phyloP scores from a whole-genome alignment of 2,888 invertebrate genomes.

The Helobdella robusta region DNA sequence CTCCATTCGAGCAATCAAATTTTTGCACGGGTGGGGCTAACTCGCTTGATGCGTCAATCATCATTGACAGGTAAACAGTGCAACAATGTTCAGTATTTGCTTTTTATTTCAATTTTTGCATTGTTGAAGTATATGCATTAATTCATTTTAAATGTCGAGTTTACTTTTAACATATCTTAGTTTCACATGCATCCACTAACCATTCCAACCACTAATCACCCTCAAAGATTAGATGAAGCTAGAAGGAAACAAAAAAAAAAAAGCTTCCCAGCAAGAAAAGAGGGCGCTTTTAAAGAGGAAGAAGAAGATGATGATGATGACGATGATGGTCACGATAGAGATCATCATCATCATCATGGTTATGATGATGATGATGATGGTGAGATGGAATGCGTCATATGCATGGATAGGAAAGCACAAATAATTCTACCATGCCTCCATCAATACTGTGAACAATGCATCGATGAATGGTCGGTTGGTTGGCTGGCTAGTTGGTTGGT shows the following conservation, averaged over 20 bases:
- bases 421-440: slow-evolving; percentile 63
- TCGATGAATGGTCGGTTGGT: slow-evolving; percentile 61
- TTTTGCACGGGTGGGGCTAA: neutral
- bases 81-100: neutral
- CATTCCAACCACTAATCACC: no score
- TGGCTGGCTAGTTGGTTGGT: no score
- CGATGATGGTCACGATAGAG: no score
- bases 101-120: neutral
- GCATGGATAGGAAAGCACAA: slow-evolving; percentile 62
- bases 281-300: no score
- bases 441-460: slow-evolving; percentile 62
- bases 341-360: no score
- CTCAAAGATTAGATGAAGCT: no score
- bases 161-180: no score
- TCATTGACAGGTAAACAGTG: slow-evolving; percentile 17
- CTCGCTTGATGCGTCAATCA: slow-evolving; percentile 24
- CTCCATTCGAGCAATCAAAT: neutral
- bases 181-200: no score
- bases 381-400: slow-evolving; percentile 61
- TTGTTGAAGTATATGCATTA: no score
- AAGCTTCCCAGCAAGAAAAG: no score
- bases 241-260: no score
- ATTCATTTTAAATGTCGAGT: no score
- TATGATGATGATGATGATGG: slow-evolving; percentile 31
- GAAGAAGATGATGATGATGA: slow-evolving; percentile 38